Evolutionary conservation across 1,140 invertebrate genomes (phyloP).

Genomic region (Aricia agestis): DNA sequence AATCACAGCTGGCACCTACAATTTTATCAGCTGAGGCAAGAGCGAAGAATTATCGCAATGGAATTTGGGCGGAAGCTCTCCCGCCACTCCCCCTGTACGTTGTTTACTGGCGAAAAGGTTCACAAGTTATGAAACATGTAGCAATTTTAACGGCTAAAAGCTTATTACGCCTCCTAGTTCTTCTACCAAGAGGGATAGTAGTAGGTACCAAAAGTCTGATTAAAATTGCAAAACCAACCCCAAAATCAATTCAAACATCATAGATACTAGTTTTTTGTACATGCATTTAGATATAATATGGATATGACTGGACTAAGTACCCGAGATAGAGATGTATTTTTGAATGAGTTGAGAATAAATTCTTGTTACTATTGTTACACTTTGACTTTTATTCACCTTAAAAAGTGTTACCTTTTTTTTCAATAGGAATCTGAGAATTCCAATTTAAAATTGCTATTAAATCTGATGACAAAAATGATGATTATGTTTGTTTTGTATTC

Average conservation of each 20-base stretch:
- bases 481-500: too few species aligned
- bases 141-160: slow-evolving; percentile 43
- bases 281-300: neutral
- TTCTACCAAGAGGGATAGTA: slow-evolving; percentile 51
- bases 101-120: slow-evolving; percentile 60
- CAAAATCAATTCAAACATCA: slow-evolving; percentile 54
- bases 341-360: neutral
- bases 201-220: slow-evolving; percentile 51
- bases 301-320: neutral
- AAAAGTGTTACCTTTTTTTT: neutral
- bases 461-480: too few species aligned
- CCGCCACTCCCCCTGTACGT: slow-evolving; percentile 57
- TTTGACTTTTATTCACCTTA: neutral
- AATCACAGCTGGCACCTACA: slow-evolving; percentile 54
- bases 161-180: slow-evolving; percentile 40
- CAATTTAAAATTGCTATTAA: neutral
- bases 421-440: slow-evolving; percentile 4
- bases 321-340: slow-evolving; percentile 8
- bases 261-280: slow-evolving; percentile 32
- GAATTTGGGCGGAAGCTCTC: slow-evolving; percentile 60
- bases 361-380: slow-evolving; percentile 2
- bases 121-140: slow-evolving; percentile 38
- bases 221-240: slow-evolving; percentile 41
- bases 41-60: slow-evolving; percentile 59
- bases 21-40: slow-evolving; percentile 54